These are phyloP conservation scores for Brachionus sp. DNA, from an alignment of 1,140 invertebrate species.

Conservation along the genomic window DNA sequence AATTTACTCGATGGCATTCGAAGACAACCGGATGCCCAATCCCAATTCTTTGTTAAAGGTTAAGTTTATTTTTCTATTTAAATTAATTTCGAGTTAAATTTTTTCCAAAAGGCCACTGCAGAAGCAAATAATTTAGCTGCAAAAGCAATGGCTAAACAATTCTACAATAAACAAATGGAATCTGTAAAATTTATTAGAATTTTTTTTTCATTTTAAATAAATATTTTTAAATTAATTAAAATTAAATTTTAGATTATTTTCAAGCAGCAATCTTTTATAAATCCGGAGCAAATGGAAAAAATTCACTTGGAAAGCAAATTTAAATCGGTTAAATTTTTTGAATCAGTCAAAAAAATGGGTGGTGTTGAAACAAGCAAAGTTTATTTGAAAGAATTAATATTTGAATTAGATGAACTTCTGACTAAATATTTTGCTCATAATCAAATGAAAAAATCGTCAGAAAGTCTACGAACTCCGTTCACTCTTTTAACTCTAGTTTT, in stretches of 20 bases:
- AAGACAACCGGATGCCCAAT: slow-evolving; percentile 91
- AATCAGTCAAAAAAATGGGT: slow-evolving; percentile 85
- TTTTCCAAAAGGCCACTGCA: slow-evolving; percentile 74
- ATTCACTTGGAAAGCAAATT: slow-evolving; percentile 72
- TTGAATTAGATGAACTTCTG: slow-evolving; percentile 80
- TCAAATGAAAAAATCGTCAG: slow-evolving; percentile 77
- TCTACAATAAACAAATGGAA: slow-evolving; percentile 86
- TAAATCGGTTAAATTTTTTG: slow-evolving; percentile 73
- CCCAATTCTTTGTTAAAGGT: slow-evolving; percentile 97
- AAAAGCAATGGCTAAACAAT: slow-evolving; percentile 85
- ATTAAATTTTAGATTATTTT: slow-evolving; percentile 71
- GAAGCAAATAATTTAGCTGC: slow-evolving; percentile 94
- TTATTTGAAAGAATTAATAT: slow-evolving; percentile 65
- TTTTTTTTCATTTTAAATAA: background rate
- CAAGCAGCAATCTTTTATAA: slow-evolving; percentile 81
- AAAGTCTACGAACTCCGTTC: background rate
- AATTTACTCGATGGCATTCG: slow-evolving; percentile 88
- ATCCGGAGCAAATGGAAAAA: slow-evolving; percentile 71
- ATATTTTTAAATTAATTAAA: background rate
- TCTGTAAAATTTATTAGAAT: background rate
- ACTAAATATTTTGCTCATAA: slow-evolving; percentile 81
- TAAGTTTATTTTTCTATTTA: slow-evolving; percentile 66
- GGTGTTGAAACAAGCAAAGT: slow-evolving; percentile 82
- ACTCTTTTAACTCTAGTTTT: background rate
- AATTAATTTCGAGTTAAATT: background rate